A percentile compares a stretch with the other conserved stretches of the same genome.
Conservation (phyloP, 2,113 vertebrate genomes). For the Phoenicopterus ruber region DNA sequence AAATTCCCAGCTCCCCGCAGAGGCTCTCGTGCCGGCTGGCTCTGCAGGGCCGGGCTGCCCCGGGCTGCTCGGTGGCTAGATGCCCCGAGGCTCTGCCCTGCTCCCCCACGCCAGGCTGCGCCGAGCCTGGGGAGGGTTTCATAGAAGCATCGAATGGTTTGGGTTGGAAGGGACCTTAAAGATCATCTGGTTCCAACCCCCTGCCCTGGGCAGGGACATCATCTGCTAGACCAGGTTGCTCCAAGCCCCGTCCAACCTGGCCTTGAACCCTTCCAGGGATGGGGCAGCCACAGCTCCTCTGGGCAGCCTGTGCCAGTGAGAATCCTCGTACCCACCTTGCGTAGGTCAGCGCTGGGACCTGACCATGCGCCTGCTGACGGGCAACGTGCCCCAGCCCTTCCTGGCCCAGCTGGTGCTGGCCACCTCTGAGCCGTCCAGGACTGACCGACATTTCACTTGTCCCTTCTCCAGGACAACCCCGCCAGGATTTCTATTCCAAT, state of each 20-base stretch:
- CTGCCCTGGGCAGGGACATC: too few species aligned
- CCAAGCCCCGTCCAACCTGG: too few species aligned
- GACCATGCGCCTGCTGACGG: neutral
- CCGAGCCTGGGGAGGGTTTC: too few species aligned
- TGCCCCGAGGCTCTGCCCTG: neutral
- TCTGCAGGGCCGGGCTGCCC: neutral
- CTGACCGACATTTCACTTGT: neutral
- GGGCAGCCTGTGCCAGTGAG: accelerated
- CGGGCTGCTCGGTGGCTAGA: neutral
- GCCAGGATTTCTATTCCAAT: neutral
- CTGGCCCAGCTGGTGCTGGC: neutral
- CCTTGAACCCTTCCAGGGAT: too few species aligned
- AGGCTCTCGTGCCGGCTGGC: neutral
- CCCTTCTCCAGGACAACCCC: neutral
- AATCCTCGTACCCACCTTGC: accelerated
- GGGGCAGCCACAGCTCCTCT: too few species aligned
- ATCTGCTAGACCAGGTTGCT: too few species aligned
- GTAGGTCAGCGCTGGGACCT: neutral
- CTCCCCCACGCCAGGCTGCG: neutral
- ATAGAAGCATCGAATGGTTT: too few species aligned
- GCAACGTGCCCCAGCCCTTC: neutral
- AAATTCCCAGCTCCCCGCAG: neutral
- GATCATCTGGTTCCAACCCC: too few species aligned
- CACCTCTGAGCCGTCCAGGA: neutral
- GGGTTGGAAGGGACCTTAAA: too few species aligned